Conservation (phyloP, 2,888 invertebrate species). For the Hetaerina titia region DNA sequence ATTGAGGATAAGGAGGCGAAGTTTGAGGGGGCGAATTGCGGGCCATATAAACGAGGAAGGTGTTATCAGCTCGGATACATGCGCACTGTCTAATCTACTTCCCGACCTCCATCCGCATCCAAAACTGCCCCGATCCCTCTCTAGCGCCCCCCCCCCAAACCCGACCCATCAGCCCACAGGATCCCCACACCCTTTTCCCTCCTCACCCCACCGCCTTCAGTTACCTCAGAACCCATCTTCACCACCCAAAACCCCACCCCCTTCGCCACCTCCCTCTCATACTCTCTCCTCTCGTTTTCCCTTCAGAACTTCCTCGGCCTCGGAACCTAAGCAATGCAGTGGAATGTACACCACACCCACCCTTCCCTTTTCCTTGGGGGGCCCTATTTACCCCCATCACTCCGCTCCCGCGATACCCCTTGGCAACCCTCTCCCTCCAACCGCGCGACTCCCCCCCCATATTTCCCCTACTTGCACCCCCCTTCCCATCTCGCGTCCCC, state of each 20-base stretch:
- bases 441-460: background rate
- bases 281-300: background rate
- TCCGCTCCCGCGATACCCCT: background rate
- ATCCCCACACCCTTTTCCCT: background rate
- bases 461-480: background rate
- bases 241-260: background rate
- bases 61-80: constrained; percentile 67
- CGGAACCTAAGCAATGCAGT: constrained; percentile 60
- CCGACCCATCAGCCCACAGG: background rate
- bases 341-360: background rate
- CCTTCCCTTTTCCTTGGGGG: background rate
- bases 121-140: constrained; percentile 8
- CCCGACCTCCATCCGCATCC: constrained; percentile 55
- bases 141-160: background rate
- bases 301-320: background rate
- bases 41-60: constrained; percentile 66
- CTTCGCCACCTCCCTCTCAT: background rate
- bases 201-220: background rate
- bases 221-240: background rate
- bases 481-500: background rate
- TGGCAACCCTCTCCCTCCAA: background rate
- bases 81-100: constrained; percentile 66
- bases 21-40: constrained; percentile 67
- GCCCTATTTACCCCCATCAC: background rate
- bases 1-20: constrained; percentile 66